phyloP scores from a whole-genome alignment of 1,140 invertebrate species.

The Hylaeus volcanicus region DNA sequence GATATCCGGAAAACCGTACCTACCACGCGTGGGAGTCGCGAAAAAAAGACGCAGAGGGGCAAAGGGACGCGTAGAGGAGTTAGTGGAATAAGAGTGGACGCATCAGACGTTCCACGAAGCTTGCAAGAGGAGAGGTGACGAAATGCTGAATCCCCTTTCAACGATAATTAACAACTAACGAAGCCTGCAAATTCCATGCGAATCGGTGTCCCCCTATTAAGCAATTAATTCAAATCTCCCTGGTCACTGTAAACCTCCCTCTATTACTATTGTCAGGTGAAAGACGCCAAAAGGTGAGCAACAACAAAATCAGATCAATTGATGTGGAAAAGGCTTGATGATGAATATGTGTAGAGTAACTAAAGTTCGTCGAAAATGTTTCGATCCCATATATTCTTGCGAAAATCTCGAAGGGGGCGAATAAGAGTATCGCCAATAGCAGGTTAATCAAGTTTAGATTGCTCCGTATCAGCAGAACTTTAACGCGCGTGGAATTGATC shows the following conservation, averaged over 20 bases:
- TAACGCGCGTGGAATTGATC: conserved; percentile 42
- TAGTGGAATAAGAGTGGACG: neutral
- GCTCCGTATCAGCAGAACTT: conserved; percentile 9
- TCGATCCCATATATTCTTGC: neutral
- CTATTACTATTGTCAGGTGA: too few species aligned
- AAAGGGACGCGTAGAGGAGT: neutral
- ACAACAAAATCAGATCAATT: too few species aligned
- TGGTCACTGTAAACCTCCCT: too few species aligned
- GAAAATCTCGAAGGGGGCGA: too few species aligned
- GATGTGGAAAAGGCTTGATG: too few species aligned
- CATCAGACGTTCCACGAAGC: neutral
- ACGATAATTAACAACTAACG: conserved; percentile 36
- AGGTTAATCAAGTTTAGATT: conserved; percentile 38
- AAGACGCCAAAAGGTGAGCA: too few species aligned
- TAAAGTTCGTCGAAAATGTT: too few species aligned
- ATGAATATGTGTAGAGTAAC: too few species aligned
- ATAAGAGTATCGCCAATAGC: neutral
- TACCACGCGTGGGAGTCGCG: neutral
- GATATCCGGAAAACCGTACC: neutral
- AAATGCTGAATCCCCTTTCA: conserved; percentile 37
- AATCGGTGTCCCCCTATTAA: conserved; percentile 21
- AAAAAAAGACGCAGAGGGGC: neutral
- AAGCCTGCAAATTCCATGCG: conserved; percentile 43
- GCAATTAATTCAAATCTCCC: conserved; percentile 58
- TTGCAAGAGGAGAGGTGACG: neutral